These are phyloP conservation scores for Alligator mississippiensis DNA, from an alignment of 2,113 vertebrate species.

Conservation along the genomic window DNA sequence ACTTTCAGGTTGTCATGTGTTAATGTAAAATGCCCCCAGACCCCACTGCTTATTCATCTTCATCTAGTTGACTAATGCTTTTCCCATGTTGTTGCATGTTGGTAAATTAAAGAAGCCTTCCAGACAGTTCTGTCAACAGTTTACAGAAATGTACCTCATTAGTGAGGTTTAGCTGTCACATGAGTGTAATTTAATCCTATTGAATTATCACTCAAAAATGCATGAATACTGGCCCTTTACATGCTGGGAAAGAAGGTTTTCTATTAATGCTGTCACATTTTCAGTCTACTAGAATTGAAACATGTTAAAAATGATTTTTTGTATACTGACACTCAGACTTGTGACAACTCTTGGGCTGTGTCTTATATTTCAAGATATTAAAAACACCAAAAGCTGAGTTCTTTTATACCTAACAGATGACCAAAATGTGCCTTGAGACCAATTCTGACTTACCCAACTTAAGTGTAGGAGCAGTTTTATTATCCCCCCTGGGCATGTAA, in stretches of 20 bases:
- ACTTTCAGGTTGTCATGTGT: slow-evolving; percentile 85
- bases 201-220: slow-evolving; percentile 86
- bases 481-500: no score
- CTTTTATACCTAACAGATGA: no score
- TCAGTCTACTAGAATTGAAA: slow-evolving; percentile 63
- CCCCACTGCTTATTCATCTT: slow-evolving; percentile 85
- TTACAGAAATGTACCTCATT: slow-evolving; percentile 87
- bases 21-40: slow-evolving; percentile 85
- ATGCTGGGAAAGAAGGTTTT: slow-evolving; percentile 74
- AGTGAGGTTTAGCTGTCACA: slow-evolving; percentile 82
- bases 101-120: slow-evolving; percentile 86
- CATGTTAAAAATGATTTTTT: background rate
- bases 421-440: no score
- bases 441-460: no score
- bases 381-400: no score
- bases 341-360: slow-evolving; percentile 18
- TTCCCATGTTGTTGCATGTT: slow-evolving; percentile 84
- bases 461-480: no score
- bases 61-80: slow-evolving; percentile 87
- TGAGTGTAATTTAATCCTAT: slow-evolving; percentile 83
- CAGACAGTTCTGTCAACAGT: slow-evolving; percentile 89
- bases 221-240: slow-evolving; percentile 79
- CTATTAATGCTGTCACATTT: slow-evolving; percentile 65
- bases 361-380: slow-evolving; percentile 24
- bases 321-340: background rate